phyloP scores from a whole-genome alignment of 2,113 vertebrate genomes.

The Setophaga kirtlandii region DNA sequence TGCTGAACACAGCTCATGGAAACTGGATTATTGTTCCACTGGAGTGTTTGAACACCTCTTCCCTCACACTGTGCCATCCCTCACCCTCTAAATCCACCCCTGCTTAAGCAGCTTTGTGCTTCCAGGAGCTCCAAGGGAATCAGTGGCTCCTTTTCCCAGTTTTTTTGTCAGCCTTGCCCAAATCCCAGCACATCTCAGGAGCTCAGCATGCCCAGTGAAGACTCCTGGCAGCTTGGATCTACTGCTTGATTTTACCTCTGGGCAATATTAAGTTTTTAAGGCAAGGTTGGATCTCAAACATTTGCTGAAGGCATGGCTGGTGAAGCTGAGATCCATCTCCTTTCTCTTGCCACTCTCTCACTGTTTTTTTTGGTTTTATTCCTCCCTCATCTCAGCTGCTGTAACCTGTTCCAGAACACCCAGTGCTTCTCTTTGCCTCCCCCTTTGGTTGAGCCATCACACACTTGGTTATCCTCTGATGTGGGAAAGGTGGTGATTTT shows the following conservation, averaged over 20 bases:
- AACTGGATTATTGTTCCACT: not conserved
- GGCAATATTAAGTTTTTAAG: conserved; percentile 31
- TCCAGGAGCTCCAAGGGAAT: not conserved
- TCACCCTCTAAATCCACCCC: not conserved
- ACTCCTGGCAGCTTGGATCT: not conserved
- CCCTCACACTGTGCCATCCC: not conserved
- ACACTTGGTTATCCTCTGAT: not conserved
- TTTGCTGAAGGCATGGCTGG: not conserved
- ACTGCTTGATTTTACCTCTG: not conserved
- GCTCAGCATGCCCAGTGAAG: accelerated
- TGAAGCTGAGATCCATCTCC: conserved; percentile 1
- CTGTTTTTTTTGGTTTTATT: not conserved
- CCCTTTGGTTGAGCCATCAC: not conserved
- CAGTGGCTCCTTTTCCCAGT: not conserved
- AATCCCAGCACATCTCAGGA: not conserved
- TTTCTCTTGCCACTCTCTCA: not conserved
- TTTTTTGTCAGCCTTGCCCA: not conserved
- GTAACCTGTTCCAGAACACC: not conserved
- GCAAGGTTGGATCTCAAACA: not conserved
- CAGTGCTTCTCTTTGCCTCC: not conserved
- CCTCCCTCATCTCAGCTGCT: not conserved
- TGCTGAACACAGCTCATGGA: not conserved
- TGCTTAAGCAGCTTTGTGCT: not conserved
- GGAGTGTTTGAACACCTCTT: not conserved
- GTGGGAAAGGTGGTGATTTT: not conserved